phyloP scores from a whole-genome alignment of 2,797 vertebrate genomes.

The Orientallactaga sibirica region DNA sequence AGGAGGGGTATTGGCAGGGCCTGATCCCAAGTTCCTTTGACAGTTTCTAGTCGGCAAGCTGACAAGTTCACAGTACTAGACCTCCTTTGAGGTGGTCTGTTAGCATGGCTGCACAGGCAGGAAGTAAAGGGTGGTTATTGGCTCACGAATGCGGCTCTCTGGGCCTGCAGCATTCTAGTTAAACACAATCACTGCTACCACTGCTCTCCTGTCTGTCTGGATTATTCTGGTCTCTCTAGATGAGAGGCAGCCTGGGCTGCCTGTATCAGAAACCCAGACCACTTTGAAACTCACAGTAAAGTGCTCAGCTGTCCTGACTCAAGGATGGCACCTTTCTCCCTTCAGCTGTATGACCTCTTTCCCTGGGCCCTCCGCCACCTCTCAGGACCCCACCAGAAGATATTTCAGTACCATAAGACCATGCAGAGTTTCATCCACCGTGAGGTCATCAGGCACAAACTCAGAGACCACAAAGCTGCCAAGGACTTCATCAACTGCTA shows the following conservation, averaged over 20 bases:
- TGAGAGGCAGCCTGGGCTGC: neutral
- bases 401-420: neutral
- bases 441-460: constrained; percentile 44
- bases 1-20: neutral
- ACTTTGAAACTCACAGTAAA: neutral
- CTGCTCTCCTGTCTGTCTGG: neutral
- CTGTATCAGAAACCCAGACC: neutral
- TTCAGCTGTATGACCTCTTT: constrained; percentile 42
- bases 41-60: neutral
- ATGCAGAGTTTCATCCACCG: neutral
- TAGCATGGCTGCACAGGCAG: neutral
- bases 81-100: neutral
- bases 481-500: constrained; percentile 61
- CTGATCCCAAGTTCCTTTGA: neutral
- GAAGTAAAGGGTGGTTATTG: too few species aligned
- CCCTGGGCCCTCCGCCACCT: constrained; percentile 42
- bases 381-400: constrained; percentile 50
- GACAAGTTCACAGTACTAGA: neutral
- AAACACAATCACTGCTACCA: neutral
- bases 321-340: neutral
- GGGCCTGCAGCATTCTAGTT: neutral
- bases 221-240: neutral
- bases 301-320: neutral
- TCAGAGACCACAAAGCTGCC: neutral
- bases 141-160: neutral